Percentiles rank a stretch among this genome's conserved stretches.
Evolutionary conservation across 92 coral and sea anemone species (phyloP).

Genomic region (Parazoanthus atlanticus): DNA sequence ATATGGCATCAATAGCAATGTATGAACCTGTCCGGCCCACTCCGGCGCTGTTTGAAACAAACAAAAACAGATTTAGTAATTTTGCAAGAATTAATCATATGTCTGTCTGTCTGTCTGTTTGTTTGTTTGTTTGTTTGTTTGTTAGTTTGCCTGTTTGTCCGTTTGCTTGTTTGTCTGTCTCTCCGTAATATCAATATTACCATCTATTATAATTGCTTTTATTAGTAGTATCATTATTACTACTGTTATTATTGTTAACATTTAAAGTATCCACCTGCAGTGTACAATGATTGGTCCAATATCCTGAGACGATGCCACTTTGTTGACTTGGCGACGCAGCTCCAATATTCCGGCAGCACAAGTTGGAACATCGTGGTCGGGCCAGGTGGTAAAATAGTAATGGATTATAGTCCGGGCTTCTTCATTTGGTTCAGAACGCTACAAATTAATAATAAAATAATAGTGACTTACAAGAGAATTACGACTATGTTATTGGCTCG

Average conservation of each 20-base stretch:
- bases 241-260: too few species aligned
- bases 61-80: neutral
- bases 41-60: slow-evolving; percentile 56
- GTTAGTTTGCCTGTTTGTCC: too few species aligned
- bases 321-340: neutral
- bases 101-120: too few species aligned
- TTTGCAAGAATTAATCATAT: too few species aligned
- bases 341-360: slow-evolving; percentile 8
- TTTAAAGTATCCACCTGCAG: slow-evolving; percentile 6
- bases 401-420: neutral
- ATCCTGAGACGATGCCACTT: neutral
- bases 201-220: too few species aligned
- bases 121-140: too few species aligned
- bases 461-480: too few species aligned
- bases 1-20: slow-evolving; percentile 69
- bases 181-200: too few species aligned
- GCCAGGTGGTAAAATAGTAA: slow-evolving; percentile 20
- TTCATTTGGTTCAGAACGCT: neutral
- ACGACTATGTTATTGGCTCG: too few species aligned
- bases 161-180: too few species aligned
- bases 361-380: slow-evolving; percentile 15
- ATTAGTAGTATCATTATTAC: too few species aligned
- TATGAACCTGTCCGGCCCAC: slow-evolving; percentile 73
- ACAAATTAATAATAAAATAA: neutral
- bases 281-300: neutral